Base-by-base conservation (phyloP, 2,888 invertebrate species). In the Cantharis flavilabris region DNA sequence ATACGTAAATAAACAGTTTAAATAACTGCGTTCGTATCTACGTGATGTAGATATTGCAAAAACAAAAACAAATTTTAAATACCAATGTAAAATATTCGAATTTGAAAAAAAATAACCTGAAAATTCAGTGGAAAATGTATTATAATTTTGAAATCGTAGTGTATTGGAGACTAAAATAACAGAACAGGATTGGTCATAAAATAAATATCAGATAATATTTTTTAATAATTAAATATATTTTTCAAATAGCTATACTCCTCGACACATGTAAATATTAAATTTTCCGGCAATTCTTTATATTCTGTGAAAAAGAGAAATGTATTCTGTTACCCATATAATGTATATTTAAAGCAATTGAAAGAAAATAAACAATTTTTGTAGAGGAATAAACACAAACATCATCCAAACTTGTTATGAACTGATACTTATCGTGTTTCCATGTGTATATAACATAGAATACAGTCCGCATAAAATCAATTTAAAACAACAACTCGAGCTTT, bases 401-500 rank as follows among this genome's bases (percentile, higher is more conserved):
- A 70, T 23, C 70, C 49, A 70, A 49, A 28, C 28, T 74, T 69
- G 75, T 72, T 72, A 72, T 76, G 72, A 75, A 75, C 75, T 67
- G 69, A 75, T 72, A 75, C 71, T 71, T 75, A 75, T 71, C 69
- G 69, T 72, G 67, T 71, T 69, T 75, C 71, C 64, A 65, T 75
- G 75, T 75, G 71, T 75, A 67, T 67, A 75, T 75, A 62, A 67
- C 49, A 75, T 69, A 33, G 30, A 64, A 70, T 75, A 71, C 69
- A 69, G 26, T 67, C 63, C 23, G 72, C 30, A 76, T 76, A 76
- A 72, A 76, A 76, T 76, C 76, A 76, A 76, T 76, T 75, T 76
- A 76, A 69, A 76, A 76, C 49, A 76, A 65, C 26, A 76, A 72
- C 75, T 65, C 65, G 28, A 65, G 75, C 75, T 72, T 76, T 62